Base-by-base conservation (phyloP, 2,113 vertebrate genomes). In the Rhipidura dahli region DNA sequence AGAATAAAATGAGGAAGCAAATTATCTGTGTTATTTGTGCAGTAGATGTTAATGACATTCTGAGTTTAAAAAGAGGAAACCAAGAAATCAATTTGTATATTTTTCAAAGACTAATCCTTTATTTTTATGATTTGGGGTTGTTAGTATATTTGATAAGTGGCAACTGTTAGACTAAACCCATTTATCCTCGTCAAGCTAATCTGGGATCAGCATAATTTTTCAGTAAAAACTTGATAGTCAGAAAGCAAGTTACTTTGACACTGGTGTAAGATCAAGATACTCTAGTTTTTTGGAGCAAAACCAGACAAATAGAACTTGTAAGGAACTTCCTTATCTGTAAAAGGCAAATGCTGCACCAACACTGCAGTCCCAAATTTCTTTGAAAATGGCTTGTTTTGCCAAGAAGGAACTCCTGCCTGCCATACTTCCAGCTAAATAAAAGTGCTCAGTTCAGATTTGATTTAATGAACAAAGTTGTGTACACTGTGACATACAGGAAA, bases 81-180 rank as follows among this genome's bases (percentile, higher is more conserved):
- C 16, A 83, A 83, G n/a, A 94, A 90, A 86, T 76, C 33, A 20
- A 45, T 77, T 65, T 50, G 22, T 53, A 17, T 44, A 12, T 57
- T 49, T 83, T 82, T 88, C 15, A 77, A 92, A 83, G 54, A 15
- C 27, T 57, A 66, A 90, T 80, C 30, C n/a, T 96, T 94, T 77
- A 47, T 35, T 84, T 42, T 83, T 83, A 27, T 65, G 11, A 57
- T 76, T 64, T 68, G 17, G 2, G 9, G 10, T 35, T 69, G 33
- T 76, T 85, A 53, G 26, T 35, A 53, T 42, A 64, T 82, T 89
- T 63, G 23, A 51, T 51, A 26, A 31, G 24, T 7, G 56, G 53
- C 20, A 72, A 60, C 19, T 51, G 7, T 64, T 79, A 61, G 61
- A 79, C 40, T 65, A 76, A 95, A 85, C 16, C 0, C 0, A 93